Percentiles rank a stretch among this genome's conserved stretches.
Conservation (phyloP, 2,113 vertebrate genomes). For the Spea multiplicata region DNA sequence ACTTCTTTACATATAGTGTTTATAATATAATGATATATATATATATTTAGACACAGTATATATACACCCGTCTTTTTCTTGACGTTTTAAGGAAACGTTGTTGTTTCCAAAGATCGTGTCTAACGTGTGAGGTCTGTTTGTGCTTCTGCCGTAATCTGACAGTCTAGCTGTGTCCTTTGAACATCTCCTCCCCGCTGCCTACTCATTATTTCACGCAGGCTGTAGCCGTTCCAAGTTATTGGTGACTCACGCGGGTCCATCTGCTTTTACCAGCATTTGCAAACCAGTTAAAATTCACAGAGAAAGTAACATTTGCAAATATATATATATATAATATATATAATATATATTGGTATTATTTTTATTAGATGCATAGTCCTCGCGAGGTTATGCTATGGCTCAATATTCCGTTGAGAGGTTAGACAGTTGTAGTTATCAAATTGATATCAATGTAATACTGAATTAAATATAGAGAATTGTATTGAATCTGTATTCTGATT, state of each 20-base stretch:
- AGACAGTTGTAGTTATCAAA: no score
- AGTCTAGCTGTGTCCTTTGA: constrained; percentile 18
- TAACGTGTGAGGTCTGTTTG: constrained; percentile 6
- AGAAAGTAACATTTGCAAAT: not conserved
- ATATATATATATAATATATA: no score
- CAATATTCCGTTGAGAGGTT: no score
- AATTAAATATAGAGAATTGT: no score
- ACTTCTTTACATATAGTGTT: no score
- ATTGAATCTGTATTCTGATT: no score
- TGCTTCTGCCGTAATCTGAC: constrained; percentile 18
- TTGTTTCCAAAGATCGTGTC: not conserved
- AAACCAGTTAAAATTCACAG: not conserved
- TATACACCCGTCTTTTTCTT: not conserved
- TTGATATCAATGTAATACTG: no score
- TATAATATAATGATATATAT: not conserved
- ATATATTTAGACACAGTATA: no score
- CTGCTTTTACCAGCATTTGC: constrained; percentile 15
- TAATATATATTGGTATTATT: no score
- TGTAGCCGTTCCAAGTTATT: constrained; percentile 19
- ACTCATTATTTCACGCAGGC: constrained; percentile 31
- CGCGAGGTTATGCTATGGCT: no score
- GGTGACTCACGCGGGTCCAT: constrained; percentile 36
- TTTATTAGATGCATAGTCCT: no score
- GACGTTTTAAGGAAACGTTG: not conserved
- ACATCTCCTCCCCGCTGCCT: constrained; percentile 37